phyloP scores from a whole-genome alignment of 1,140 invertebrate genomes.

The Eulimnadia texana region DNA sequence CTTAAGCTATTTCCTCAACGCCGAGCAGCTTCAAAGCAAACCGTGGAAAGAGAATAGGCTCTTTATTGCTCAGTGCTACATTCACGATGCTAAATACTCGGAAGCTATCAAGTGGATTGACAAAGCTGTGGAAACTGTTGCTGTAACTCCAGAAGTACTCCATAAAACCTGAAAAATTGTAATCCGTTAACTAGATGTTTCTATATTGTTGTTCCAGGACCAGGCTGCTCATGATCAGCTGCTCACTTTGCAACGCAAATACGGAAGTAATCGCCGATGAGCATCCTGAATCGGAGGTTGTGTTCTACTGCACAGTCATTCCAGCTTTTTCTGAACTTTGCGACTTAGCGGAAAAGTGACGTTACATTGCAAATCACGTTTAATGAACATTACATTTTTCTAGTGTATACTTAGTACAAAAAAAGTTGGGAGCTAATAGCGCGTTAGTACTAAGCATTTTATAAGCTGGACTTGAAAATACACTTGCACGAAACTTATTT shows the following conservation, averaged over 20 bases:
- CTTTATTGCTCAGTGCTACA: conserved; percentile 51
- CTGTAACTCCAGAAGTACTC: conserved; percentile 29
- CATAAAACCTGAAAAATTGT: no score
- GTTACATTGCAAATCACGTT: no score
- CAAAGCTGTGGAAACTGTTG: conserved; percentile 30
- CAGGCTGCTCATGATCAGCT: conserved; percentile 20
- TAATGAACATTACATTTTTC: no score
- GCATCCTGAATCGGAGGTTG: neutral
- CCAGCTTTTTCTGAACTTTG: no score
- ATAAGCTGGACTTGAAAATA: no score
- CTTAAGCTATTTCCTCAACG: conserved; percentile 43
- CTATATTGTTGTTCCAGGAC: conserved; percentile 17
- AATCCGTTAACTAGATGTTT: neutral
- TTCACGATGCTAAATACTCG: conserved; percentile 36
- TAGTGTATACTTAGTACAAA: no score
- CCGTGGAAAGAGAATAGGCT: conserved; percentile 55
- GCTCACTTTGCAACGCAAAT: conserved; percentile 18
- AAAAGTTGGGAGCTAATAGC: no score
- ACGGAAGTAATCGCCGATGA: neutral
- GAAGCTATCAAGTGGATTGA: conserved; percentile 42
- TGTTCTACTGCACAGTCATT: neutral
- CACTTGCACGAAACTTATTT: no score
- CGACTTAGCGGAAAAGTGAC: no score
- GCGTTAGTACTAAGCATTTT: no score
- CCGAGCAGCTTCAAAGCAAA: conserved; percentile 40